These are phyloP conservation scores for Colletes latitarsis DNA, from an alignment of 1,140 invertebrate genomes.

Conservation along the genomic window DNA sequence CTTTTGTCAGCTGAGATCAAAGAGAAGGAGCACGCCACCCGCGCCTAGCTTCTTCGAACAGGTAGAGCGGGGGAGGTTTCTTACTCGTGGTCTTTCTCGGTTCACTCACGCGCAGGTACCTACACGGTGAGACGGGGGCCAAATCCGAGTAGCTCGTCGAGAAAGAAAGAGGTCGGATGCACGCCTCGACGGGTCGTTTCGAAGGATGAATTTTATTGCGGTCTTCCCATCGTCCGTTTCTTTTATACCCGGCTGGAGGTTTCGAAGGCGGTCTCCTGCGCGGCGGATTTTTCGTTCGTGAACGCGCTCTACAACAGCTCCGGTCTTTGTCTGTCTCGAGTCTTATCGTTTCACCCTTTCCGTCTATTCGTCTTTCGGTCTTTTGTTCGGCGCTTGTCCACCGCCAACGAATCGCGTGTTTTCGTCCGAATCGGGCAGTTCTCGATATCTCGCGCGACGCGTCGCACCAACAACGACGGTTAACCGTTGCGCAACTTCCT, in stretches of 20 bases:
- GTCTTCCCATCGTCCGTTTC: constrained; percentile 17
- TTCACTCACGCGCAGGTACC: constrained; percentile 28
- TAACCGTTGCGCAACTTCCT: constrained; percentile 69
- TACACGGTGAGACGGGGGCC: neutral
- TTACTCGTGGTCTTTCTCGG: constrained; percentile 18
- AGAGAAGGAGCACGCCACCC: constrained; percentile 25
- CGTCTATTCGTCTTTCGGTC: neutral
- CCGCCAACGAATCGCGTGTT: neutral
- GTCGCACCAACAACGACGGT: constrained; percentile 53
- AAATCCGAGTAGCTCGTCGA: neutral
- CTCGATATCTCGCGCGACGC: neutral
- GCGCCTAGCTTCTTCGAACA: constrained; percentile 12
- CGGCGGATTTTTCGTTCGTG: neutral
- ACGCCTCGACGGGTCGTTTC: constrained; percentile 53
- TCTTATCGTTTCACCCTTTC: neutral
- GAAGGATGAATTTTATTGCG: constrained; percentile 47
- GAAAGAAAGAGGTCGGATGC: constrained; percentile 58
- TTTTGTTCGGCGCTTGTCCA: neutral
- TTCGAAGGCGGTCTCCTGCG: neutral
- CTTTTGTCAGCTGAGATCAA: constrained; percentile 31
- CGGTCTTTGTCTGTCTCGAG: neutral
- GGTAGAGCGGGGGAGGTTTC: constrained; percentile 11
- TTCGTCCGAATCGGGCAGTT: neutral
- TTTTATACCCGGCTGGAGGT: neutral
- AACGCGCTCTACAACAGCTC: neutral